phyloP scores from a whole-genome alignment of 2,113 vertebrate genomes.

The Myiozetetes cayanensis region DNA sequence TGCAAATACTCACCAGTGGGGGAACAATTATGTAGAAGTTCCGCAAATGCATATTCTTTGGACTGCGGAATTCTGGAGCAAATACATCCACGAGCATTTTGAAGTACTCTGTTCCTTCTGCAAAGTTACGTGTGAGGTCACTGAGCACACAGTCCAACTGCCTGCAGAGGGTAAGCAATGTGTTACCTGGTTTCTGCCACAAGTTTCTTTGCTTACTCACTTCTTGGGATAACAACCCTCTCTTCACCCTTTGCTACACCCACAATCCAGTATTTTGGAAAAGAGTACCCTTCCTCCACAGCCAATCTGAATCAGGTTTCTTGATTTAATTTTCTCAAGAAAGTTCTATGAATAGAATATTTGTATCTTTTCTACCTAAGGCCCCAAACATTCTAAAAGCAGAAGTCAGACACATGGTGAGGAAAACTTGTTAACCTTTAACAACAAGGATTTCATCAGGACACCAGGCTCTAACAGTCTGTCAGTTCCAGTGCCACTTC shows the following conservation, averaged over 20 bases:
- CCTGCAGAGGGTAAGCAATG: constrained; percentile 24
- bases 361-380: neutral
- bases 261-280: neutral
- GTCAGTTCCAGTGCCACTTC: neutral
- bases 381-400: neutral
- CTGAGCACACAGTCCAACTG: constrained; percentile 89
- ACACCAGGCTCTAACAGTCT: neutral
- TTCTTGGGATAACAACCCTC: neutral
- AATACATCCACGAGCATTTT: constrained; percentile 98
- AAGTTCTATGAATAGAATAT: neutral
- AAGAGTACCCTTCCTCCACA: neutral
- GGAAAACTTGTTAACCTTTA: neutral
- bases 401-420: neutral
- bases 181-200: neutral
- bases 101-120: constrained; percentile 97
- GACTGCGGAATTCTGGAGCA: constrained; percentile 92
- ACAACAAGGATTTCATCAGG: neutral
- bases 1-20: neutral
- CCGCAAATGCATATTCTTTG: constrained; percentile 95
- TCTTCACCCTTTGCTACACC: neutral
- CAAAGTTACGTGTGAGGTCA: constrained; percentile 93
- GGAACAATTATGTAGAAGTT: constrained; percentile 99
- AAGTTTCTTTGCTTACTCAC: neutral
- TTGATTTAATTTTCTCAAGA: neutral
- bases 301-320: neutral